These are phyloP conservation scores for Staurois parvus DNA, from an alignment of 2,797 vertebrate genomes.

Conservation along the genomic window DNA sequence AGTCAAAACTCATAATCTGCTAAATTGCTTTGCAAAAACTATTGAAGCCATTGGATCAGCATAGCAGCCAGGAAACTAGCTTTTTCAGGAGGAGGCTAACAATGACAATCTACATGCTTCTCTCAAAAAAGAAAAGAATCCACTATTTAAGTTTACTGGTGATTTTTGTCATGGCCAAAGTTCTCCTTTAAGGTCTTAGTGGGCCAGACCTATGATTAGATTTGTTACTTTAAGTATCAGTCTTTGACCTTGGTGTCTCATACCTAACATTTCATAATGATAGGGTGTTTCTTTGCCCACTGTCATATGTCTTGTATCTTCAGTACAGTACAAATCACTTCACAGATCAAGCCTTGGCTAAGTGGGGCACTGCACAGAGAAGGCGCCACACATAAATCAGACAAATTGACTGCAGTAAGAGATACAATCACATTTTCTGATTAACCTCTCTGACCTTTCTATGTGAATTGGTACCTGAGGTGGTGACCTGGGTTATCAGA, in stretches of 20 bases:
- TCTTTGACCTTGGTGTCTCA: constrained; percentile 4
- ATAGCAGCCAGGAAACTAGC: no score
- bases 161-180: no score
- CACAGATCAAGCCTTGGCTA: constrained; percentile 39
- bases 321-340: constrained; percentile 42
- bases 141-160: no score
- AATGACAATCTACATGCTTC: no score
- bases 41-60: no score
- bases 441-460: constrained; percentile 42
- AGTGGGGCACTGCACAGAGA: constrained; percentile 29
- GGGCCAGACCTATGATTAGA: constrained; percentile 18
- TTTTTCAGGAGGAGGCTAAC: no score
- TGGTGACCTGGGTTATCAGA: constrained; percentile 41
- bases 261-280: constrained; percentile 27
- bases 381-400: constrained; percentile 31
- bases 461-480: constrained; percentile 52
- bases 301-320: constrained; percentile 20
- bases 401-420: constrained; percentile 50
- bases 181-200: neutral
- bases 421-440: constrained; percentile 57
- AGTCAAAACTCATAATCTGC: no score
- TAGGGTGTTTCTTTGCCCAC: neutral
- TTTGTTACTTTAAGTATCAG: constrained; percentile 5
- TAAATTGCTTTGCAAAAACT: no score
- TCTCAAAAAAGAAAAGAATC: no score